Conservation (phyloP, 1,140 invertebrate genomes). For the Scaptomyza graminum region DNA sequence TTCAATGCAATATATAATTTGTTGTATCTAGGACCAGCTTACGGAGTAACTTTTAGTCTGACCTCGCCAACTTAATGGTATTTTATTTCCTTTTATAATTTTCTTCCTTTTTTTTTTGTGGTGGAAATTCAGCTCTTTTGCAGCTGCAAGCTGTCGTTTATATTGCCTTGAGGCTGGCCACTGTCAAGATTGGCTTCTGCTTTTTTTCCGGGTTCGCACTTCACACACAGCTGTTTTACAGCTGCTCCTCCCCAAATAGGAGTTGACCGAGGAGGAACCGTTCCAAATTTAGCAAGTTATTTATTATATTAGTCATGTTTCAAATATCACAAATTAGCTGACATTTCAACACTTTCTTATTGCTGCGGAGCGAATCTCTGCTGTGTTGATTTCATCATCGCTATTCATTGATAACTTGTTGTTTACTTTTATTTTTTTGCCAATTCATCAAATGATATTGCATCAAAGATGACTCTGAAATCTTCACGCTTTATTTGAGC, state of each 20-base stretch:
- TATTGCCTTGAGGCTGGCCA: conserved; percentile 18
- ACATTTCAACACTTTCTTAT: conserved; percentile 19
- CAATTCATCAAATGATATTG: conserved; percentile 18
- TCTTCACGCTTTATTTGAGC: neutral
- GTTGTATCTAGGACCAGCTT: neutral
- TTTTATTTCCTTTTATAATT: neutral
- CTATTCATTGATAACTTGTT: conserved; percentile 7
- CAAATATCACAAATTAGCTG: conserved; percentile 35
- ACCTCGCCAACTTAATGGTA: neutral
- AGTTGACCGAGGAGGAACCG: neutral
- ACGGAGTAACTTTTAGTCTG: conserved; percentile 6
- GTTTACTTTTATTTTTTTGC: conserved; percentile 9
- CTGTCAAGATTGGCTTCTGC: neutral
- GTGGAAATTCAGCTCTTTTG: conserved; percentile 7
- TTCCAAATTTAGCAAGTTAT: neutral
- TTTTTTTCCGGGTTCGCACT: conserved; percentile 18
- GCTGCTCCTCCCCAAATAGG: neutral
- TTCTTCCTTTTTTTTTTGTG: neutral
- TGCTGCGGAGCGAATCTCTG: neutral
- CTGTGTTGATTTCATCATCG: conserved; percentile 7
- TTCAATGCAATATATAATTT: no score
- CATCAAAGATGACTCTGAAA: neutral
- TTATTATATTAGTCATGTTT: conserved; percentile 38
- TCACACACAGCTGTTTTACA: conserved; percentile 20
- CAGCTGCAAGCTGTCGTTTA: conserved; percentile 39